Evolutionary conservation across 1,140 invertebrate genomes (phyloP).

Genomic region (Lordiphosa clarofinis): DNA sequence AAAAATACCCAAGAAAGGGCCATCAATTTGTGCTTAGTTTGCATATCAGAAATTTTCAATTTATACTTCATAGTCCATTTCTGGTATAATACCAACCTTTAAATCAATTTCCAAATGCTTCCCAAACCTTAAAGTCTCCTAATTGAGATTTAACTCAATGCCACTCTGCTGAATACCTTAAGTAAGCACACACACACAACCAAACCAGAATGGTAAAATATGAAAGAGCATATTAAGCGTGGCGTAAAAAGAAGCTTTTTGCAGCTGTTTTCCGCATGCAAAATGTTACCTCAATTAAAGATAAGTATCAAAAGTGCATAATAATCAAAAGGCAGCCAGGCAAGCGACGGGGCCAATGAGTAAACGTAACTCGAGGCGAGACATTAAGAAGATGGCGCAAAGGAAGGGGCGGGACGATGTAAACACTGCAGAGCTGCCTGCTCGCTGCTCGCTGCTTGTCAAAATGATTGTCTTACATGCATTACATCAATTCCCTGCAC

Average conservation of each 20-base stretch:
- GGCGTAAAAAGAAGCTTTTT: constrained; percentile 29
- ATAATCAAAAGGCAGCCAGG: constrained; percentile 71
- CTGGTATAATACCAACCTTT: too few species aligned
- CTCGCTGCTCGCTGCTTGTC: constrained; percentile 43
- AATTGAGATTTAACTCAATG: too few species aligned
- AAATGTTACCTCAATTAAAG: constrained; percentile 74
- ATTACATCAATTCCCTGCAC: constrained; percentile 44
- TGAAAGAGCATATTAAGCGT: constrained; percentile 20
- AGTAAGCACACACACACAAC: too few species aligned
- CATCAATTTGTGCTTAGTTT: too few species aligned
- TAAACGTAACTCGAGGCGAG: constrained; percentile 19
- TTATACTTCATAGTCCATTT: too few species aligned
- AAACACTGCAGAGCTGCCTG: neutral
- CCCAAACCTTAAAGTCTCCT: too few species aligned
- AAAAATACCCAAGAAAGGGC: too few species aligned
- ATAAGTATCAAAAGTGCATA: constrained; percentile 77
- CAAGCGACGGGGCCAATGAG: constrained; percentile 62
- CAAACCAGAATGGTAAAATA: too few species aligned
- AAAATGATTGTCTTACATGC: constrained; percentile 77
- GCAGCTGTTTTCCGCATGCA: constrained; percentile 28
- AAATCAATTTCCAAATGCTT: too few species aligned
- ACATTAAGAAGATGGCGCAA: constrained; percentile 4
- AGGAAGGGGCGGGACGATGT: constrained; percentile 2
- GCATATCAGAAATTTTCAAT: too few species aligned
- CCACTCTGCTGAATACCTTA: too few species aligned